Evolutionary conservation across 2,797 vertebrate species (phyloP).

Genomic region (Trichosurus vulpecula): DNA sequence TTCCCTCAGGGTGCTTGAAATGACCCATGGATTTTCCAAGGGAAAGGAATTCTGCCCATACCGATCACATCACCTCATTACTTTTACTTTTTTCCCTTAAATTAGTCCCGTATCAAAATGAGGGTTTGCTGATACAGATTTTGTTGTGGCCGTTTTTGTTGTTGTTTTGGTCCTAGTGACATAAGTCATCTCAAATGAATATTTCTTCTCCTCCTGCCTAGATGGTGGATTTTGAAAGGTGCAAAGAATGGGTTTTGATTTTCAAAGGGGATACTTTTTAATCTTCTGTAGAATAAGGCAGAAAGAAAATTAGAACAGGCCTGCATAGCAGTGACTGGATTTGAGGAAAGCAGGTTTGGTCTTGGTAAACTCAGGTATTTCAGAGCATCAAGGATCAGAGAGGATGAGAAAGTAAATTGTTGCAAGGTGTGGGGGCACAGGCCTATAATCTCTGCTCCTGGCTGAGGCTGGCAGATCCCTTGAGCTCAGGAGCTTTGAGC

Average conservation of each 20-base stretch:
- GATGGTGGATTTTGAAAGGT: constrained; percentile 23
- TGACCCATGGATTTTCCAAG: neutral
- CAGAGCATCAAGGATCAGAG: neutral
- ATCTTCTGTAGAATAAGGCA: neutral
- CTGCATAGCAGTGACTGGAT: constrained; percentile 9
- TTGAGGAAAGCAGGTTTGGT: neutral
- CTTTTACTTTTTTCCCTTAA: constrained; percentile 6
- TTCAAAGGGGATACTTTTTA: constrained; percentile 9
- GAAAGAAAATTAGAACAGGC: neutral
- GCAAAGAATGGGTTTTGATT: constrained; percentile 20
- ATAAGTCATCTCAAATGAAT: constrained; percentile 14
- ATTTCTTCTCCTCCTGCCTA: constrained; percentile 35
- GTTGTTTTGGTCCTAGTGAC: neutral
- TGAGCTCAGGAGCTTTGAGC: neutral
- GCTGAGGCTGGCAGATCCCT: neutral
- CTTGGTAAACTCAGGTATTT: neutral
- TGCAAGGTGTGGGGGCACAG: neutral
- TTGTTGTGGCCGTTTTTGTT: neutral
- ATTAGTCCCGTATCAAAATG: neutral
- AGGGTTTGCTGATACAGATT: neutral
- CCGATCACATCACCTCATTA: neutral
- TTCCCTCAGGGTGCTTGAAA: neutral
- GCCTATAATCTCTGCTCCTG: neutral
- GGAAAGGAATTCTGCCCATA: neutral
- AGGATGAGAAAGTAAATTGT: neutral